Conservation (phyloP, 1,140 invertebrate species). For the Popillia japonica region DNA sequence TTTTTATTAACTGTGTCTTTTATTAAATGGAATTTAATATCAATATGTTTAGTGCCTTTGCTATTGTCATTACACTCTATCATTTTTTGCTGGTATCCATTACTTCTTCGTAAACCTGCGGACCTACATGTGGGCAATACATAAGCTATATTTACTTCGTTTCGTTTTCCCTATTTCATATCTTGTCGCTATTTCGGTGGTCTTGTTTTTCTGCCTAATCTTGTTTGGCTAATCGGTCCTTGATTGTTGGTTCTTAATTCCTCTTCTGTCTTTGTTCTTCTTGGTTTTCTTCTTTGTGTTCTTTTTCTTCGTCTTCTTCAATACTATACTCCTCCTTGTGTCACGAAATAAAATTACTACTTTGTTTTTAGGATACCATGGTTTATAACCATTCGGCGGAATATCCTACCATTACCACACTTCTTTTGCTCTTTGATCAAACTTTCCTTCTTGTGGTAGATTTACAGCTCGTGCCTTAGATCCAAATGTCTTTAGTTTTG, state of each 20-base stretch:
- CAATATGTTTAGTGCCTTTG: not conserved
- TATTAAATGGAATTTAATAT: no score
- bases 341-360: slow-evolving; percentile 19
- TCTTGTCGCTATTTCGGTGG: no score
- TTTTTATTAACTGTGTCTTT: no score
- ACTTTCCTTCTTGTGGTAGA: not conserved
- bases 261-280: no score
- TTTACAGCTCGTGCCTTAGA: not conserved
- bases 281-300: no score
- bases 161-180: not conserved
- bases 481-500: slow-evolving; percentile 4
- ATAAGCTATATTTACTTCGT: not conserved
- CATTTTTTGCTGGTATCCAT: not conserved
- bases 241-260: no score
- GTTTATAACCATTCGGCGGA: slow-evolving; percentile 16
- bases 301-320: no score
- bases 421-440: slow-evolving; percentile 14
- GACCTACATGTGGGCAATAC: not conserved
- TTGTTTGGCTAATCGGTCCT: no score
- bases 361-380: not conserved
- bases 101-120: not conserved
- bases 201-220: no score
- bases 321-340: not conserved
- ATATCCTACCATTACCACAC: slow-evolving; percentile 18
- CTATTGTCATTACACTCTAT: not conserved